phyloP scores from a whole-genome alignment of 2,888 invertebrate genomes.

The Drosophila leonis region DNA sequence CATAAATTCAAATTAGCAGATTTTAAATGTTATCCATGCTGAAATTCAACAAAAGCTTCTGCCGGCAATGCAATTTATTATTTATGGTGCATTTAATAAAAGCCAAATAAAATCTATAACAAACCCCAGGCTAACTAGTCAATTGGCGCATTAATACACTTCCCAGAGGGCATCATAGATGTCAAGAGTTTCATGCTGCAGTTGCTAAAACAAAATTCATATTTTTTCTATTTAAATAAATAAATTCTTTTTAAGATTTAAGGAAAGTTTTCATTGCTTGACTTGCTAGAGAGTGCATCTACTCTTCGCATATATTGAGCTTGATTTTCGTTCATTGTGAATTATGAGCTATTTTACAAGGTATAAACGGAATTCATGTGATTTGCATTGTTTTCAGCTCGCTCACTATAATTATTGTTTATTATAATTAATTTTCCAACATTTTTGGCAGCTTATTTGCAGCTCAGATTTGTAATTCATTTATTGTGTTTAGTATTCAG shows the following conservation, averaged over 20 bases:
- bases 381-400: conserved; percentile 44
- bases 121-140: background rate
- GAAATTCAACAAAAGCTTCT: conserved; percentile 59
- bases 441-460: conserved; percentile 68
- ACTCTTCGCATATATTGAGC: conserved; percentile 1
- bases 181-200: background rate
- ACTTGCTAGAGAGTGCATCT: background rate
- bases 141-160: conserved; percentile 7
- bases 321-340: background rate
- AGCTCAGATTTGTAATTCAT: conserved; percentile 67
- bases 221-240: background rate
- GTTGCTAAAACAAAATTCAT: no score
- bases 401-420: conserved; percentile 50
- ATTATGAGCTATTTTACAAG: conserved; percentile 22
- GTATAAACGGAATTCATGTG: conserved; percentile 36
- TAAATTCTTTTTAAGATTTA: no score
- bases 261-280: background rate
- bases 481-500: conserved; percentile 35
- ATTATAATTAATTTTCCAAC: conserved; percentile 70
- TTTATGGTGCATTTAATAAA: conserved; percentile 69
- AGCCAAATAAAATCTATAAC: conserved; percentile 53
- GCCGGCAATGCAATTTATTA: conserved; percentile 59
- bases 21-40: conserved; percentile 71
- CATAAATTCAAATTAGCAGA: conserved; percentile 73
- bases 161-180: background rate